Percentiles rank a stretch among this genome's conserved stretches.
These are phyloP conservation scores for Parnassius apollo DNA, from an alignment of 2,888 invertebrate species.

Conservation along the genomic window DNA sequence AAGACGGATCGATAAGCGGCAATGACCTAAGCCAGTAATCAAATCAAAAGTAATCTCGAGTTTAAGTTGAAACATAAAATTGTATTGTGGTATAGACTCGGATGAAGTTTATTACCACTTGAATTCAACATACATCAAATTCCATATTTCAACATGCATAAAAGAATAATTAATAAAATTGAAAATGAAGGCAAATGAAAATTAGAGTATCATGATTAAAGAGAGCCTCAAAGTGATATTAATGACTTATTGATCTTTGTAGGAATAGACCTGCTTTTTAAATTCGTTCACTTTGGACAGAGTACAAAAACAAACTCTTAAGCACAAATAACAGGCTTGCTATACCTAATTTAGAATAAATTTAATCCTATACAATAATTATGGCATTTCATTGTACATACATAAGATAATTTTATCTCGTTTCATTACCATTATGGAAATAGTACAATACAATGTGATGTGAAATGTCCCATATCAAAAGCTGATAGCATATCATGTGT, in stretches of 20 bases:
- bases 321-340: constrained; percentile 27
- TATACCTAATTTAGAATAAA: constrained; percentile 27
- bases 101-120: too few species aligned
- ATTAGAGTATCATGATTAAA: constrained; percentile 23
- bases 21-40: too few species aligned
- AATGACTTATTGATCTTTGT: background rate
- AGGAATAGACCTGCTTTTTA: constrained; percentile 17
- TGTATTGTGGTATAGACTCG: too few species aligned
- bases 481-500: constrained; percentile 58
- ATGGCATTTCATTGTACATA: constrained; percentile 28
- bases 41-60: too few species aligned
- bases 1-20: too few species aligned
- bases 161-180: too few species aligned
- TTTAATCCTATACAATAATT: constrained; percentile 28
- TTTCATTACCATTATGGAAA: constrained; percentile 35
- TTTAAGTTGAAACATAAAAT: too few species aligned
- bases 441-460: constrained; percentile 49
- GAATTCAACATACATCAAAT: too few species aligned
- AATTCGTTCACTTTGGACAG: constrained; percentile 29
- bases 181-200: background rate
- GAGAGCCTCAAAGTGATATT: background rate
- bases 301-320: constrained; percentile 25
- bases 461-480: constrained; percentile 56
- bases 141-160: too few species aligned
- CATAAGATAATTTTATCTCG: constrained; percentile 27